These are phyloP conservation scores for Tragelaphus buxtoni DNA, from an alignment of 2,113 vertebrate species.

Conservation along the genomic window DNA sequence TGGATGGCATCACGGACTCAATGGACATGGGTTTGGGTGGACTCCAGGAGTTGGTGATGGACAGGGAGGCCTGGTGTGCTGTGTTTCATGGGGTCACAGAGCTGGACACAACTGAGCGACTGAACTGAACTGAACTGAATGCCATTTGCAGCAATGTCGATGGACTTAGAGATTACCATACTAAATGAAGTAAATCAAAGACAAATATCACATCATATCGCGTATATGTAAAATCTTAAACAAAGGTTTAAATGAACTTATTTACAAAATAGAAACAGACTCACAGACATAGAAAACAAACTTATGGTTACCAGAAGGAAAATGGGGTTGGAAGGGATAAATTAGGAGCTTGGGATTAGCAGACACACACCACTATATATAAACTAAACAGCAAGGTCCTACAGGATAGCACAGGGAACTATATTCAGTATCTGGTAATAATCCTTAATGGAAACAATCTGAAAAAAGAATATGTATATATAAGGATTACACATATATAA, in stretches of 20 bases:
- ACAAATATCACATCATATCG: fast-evolving
- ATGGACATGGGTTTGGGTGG: neutral
- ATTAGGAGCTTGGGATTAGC: neutral
- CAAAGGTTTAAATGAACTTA: neutral
- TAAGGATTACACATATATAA: no score
- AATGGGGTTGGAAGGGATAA: neutral
- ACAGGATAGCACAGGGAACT: neutral
- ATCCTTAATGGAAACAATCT: neutral
- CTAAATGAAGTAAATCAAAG: neutral
- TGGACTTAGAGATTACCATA: neutral
- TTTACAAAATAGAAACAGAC: neutral
- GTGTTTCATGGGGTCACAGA: neutral
- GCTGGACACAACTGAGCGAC: neutral
- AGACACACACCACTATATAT: neutral
- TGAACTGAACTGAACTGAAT: neutral
- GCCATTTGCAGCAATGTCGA: neutral
- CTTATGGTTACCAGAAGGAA: neutral
- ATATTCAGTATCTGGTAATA: neutral
- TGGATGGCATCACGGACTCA: neutral
- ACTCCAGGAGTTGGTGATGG: neutral
- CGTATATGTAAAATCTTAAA: neutral
- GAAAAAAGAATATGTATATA: neutral
- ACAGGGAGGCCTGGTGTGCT: neutral
- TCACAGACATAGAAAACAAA: neutral
- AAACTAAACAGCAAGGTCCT: neutral